Percentiles rank a stretch among this genome's conserved stretches.
Conservation (phyloP, 2,888 invertebrate species). For the Folsomia manolachei region DNA sequence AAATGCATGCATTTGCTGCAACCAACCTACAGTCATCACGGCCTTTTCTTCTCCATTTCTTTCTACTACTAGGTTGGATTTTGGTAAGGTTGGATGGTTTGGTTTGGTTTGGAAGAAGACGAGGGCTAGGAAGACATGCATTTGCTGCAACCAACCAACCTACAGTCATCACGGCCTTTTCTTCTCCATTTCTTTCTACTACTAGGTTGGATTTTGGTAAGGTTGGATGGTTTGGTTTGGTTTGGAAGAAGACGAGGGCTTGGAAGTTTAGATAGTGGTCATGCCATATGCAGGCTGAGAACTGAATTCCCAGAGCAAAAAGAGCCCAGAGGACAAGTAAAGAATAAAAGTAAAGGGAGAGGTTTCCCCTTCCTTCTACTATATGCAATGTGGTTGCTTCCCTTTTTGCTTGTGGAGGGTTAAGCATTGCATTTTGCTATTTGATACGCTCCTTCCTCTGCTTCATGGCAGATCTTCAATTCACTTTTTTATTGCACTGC, state of each 20-base stretch:
- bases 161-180: slow-evolving; percentile 3
- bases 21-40: neutral
- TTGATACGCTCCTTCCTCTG: slow-evolving; percentile 21
- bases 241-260: no score
- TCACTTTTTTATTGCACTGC: slow-evolving; percentile 22
- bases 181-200: neutral
- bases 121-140: no score
- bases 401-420: slow-evolving; percentile 12
- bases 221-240: neutral
- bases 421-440: slow-evolving; percentile 16
- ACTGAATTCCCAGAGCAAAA: slow-evolving; percentile 17
- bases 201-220: neutral
- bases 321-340: slow-evolving; percentile 11
- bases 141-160: no score
- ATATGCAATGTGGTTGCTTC: neutral
- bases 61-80: neutral
- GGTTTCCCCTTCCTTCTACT: slow-evolving; percentile 14
- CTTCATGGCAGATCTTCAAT: slow-evolving; percentile 18
- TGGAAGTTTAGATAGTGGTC: no score
- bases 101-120: no score
- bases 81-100: neutral
- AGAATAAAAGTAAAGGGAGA: no score
- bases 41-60: slow-evolving; percentile 1
- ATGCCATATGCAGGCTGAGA: neutral
- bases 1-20: no score